Percentiles rank a stretch among this genome's conserved stretches.
phyloP scores from a whole-genome alignment of 2,888 invertebrate genomes.

The Agonopterix arenella region DNA sequence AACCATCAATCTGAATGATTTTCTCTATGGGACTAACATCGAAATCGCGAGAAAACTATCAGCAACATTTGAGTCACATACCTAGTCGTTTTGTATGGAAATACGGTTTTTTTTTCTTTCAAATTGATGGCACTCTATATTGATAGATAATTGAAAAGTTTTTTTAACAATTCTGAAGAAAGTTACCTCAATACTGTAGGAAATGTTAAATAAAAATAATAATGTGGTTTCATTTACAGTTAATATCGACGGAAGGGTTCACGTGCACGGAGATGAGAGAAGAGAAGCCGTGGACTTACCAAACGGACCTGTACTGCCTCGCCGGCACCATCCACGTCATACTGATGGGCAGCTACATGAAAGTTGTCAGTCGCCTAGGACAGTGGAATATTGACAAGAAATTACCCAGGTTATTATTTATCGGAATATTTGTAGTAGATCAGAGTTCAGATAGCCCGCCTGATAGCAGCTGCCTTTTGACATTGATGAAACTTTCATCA shows the following conservation, averaged over 20 bases:
- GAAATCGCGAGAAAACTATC: too few species aligned
- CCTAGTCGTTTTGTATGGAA: too few species aligned
- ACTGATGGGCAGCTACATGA: slow-evolving; percentile 93
- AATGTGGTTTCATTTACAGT: slow-evolving; percentile 41
- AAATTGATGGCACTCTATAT: too few species aligned
- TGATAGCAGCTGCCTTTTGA: too few species aligned
- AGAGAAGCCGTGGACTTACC: slow-evolving; percentile 94
- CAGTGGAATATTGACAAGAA: slow-evolving; percentile 84
- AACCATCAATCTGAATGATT: too few species aligned
- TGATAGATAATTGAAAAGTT: too few species aligned
- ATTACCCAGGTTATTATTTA: slow-evolving; percentile 78
- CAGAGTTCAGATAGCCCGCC: too few species aligned
- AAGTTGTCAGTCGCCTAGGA: slow-evolving; percentile 79
- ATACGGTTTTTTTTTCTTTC: too few species aligned
- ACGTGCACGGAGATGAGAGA: slow-evolving; percentile 95
- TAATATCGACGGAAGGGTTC: slow-evolving; percentile 87
- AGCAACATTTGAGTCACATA: too few species aligned
- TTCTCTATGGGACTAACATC: too few species aligned
- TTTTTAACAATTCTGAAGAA: background rate
- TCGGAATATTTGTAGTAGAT: too few species aligned
- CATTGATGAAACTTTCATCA: too few species aligned
- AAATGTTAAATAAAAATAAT: slow-evolving; percentile 1
- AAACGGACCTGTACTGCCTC: slow-evolving; percentile 93
- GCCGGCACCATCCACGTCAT: slow-evolving; percentile 92
- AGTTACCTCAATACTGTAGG: background rate